Evolutionary conservation across 2,888 invertebrate genomes (phyloP).

Genomic region (Drosophila bunnanda): DNA sequence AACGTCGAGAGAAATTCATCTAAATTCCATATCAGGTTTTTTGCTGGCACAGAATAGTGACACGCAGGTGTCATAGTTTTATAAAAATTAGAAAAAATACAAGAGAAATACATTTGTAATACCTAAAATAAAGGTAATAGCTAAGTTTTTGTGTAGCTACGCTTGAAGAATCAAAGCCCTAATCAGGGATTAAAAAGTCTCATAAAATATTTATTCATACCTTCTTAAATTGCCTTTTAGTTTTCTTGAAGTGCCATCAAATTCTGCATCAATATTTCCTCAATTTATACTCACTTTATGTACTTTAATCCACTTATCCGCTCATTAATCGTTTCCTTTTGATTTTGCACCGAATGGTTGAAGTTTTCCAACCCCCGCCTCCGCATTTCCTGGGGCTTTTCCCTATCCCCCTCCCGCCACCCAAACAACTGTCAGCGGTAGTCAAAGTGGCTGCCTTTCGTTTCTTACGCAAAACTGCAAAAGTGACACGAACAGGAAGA

Average conservation of each 20-base stretch:
- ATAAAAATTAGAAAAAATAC: not conserved
- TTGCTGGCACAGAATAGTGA: not conserved
- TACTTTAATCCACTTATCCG: conserved; percentile 33
- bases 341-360: conserved; percentile 19
- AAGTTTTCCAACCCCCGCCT: not conserved
- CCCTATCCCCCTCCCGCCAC: no score
- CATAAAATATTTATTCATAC: not conserved
- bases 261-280: not conserved
- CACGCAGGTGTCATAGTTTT: not conserved
- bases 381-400: conserved; percentile 6
- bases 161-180: no score
- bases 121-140: no score
- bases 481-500: conserved; percentile 45
- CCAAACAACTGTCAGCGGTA: conserved; percentile 36
- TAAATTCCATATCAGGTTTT: not conserved
- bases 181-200: not conserved
- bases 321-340: conserved; percentile 26
- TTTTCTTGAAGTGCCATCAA: not conserved
- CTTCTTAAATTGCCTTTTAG: not conserved
- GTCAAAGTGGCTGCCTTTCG: conserved; percentile 44
- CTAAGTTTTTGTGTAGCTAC: no score
- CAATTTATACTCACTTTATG: not conserved
- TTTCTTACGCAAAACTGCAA: conserved; percentile 50
- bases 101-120: no score
- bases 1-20: not conserved